phyloP scores from a whole-genome alignment of 2,888 invertebrate species.

The Leptinotarsa rubiginosa region DNA sequence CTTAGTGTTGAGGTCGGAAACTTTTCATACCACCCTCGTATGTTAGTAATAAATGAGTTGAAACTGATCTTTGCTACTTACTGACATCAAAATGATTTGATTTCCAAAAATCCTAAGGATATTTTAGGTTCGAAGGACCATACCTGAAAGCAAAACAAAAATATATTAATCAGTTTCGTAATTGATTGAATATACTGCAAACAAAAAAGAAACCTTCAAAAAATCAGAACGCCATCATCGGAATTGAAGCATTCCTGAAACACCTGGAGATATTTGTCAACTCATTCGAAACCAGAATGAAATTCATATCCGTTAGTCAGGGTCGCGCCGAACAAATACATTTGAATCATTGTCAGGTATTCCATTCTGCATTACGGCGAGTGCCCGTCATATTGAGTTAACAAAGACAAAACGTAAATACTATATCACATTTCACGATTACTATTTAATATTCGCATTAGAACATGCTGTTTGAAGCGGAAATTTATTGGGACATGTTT shows the following conservation, averaged over 20 bases:
- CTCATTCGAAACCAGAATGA: neutral
- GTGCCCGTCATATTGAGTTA: slow-evolving; percentile 20
- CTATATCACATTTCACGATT: slow-evolving; percentile 17
- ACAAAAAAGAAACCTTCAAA: no score
- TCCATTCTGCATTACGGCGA: slow-evolving; percentile 10
- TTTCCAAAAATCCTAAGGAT: no score
- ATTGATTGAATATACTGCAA: no score
- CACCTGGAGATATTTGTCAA: neutral
- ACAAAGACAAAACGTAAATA: slow-evolving; percentile 24
- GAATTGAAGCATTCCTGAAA: neutral
- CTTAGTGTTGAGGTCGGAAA: no score
- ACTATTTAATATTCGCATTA: slow-evolving; percentile 23
- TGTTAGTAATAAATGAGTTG: no score
- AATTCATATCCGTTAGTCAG: neutral
- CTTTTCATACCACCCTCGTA: no score
- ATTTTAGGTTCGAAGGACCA: no score
- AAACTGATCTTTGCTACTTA: no score
- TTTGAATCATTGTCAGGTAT: slow-evolving; percentile 17
- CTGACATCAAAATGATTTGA: no score
- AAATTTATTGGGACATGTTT: slow-evolving; percentile 2
- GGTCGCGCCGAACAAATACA: neutral
- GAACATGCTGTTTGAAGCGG: slow-evolving; percentile 1
- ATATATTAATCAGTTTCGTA: no score
- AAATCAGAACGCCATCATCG: no score
- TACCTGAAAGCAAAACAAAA: no score